Percentiles rank a stretch among this genome's conserved stretches.
Evolutionary conservation across 2,797 vertebrate species (phyloP).

Genomic region (Lindbergichthys nudifrons): DNA sequence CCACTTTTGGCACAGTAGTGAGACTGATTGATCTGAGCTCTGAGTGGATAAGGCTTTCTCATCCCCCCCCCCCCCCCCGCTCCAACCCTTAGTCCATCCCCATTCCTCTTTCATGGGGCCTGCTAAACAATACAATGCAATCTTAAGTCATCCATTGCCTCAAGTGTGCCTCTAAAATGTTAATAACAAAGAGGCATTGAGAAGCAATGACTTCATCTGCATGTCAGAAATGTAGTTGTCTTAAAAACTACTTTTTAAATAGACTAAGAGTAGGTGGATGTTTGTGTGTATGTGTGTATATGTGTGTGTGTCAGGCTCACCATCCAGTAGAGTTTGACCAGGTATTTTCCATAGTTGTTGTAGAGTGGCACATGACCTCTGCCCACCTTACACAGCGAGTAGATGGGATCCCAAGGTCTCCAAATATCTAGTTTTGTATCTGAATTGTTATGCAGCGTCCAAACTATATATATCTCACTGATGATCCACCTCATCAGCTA

Average conservation of each 20-base stretch:
- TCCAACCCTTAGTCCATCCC: constrained; percentile 14
- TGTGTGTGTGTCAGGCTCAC: constrained; percentile 66
- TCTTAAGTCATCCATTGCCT: constrained; percentile 22
- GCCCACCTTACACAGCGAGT: constrained; percentile 89
- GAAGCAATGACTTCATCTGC: constrained; percentile 5
- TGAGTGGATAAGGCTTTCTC: constrained; percentile 55
- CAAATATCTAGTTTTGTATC: constrained; percentile 75
- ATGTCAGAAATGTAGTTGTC: not conserved
- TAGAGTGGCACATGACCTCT: constrained; percentile 89
- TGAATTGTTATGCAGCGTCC: constrained; percentile 81
- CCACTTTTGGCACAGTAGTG: constrained; percentile 52
- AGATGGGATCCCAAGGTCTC: constrained; percentile 97
- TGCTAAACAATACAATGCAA: constrained; percentile 35
- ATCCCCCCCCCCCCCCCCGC: constrained; percentile 39
- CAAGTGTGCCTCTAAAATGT: constrained; percentile 10
- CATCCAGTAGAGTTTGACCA: constrained; percentile 96
- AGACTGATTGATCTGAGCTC: constrained; percentile 69
- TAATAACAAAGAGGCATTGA: constrained; percentile 21
- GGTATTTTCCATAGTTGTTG: constrained; percentile 93
- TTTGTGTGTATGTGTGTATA: not conserved
- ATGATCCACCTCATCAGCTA: constrained; percentile 95
- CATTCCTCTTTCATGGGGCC: constrained; percentile 21
- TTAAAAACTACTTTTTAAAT: not conserved
- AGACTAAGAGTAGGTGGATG: not conserved
- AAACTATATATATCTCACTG: constrained; percentile 90